phyloP scores from a whole-genome alignment of 2,888 invertebrate species.

The Palloptera scutellata region DNA sequence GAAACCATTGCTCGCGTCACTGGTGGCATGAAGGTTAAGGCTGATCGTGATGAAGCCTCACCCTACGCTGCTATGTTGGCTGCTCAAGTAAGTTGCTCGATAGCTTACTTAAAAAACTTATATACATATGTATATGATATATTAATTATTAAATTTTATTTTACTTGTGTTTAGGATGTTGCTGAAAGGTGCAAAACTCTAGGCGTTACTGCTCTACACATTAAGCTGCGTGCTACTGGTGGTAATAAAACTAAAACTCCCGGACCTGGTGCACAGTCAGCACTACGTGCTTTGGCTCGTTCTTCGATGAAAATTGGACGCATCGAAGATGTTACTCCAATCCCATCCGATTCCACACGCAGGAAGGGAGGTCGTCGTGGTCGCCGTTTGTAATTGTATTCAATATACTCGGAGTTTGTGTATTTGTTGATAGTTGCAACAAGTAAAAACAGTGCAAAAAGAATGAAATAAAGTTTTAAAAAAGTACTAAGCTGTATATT shows the following conservation, averaged over 20 bases:
- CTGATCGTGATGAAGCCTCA: constrained; percentile 99
- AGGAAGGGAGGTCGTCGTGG: constrained; percentile 99
- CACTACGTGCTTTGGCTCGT: constrained; percentile 96
- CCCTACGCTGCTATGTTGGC: constrained; percentile 99
- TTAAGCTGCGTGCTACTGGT: constrained; percentile 97
- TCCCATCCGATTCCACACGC: constrained; percentile 98
- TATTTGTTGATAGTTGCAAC: no score
- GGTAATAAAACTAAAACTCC: constrained; percentile 99
- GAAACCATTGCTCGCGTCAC: constrained; percentile 95
- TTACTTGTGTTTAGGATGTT: constrained; percentile 77
- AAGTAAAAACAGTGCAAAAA: no score
- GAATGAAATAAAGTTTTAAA: no score
- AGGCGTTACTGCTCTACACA: constrained; percentile 97
- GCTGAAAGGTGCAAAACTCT: constrained; percentile 97
- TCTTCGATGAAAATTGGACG: constrained; percentile 99
- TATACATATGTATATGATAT: no score
- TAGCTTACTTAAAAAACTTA: no score
- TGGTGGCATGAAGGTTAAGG: constrained; percentile 99
- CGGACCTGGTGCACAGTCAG: constrained; percentile 98
- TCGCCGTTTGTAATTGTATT: constrained; percentile 87
- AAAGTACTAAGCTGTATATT: no score
- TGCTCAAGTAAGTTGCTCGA: constrained; percentile 77
- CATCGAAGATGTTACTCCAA: constrained; percentile 99
- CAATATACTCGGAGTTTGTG: not conserved
- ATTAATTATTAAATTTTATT: no score